These are phyloP conservation scores for Mastigias papua DNA, from an alignment of 30 jellyfish, hydroid and myxozoan genomes.

Conservation along the genomic window DNA sequence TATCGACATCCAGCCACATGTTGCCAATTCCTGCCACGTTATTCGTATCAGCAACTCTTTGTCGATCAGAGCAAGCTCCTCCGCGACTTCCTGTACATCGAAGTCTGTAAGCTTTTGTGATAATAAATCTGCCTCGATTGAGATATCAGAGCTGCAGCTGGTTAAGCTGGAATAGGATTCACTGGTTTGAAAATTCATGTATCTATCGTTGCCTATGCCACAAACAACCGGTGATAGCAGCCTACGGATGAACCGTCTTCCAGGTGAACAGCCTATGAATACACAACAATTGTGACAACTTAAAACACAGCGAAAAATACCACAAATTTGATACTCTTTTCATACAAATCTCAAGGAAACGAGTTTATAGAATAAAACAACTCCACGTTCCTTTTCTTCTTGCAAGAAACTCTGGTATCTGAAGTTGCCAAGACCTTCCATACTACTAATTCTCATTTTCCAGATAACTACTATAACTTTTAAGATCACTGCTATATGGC, in stretches of 20 bases:
- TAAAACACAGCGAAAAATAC: too few relatives aligned
- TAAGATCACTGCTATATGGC: too few relatives aligned
- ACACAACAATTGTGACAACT: too few relatives aligned
- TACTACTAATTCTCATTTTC: too few relatives aligned
- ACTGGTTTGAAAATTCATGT: slow-evolving; percentile 71
- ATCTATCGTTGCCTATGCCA: slow-evolving; percentile 78
- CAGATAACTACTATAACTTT: too few relatives aligned
- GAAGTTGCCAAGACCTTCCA: too few relatives aligned
- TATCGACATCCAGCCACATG: slow-evolving; percentile 92
- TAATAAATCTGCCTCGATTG: slow-evolving; percentile 74
- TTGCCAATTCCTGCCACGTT: slow-evolving; percentile 93
- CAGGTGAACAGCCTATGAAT: slow-evolving; percentile 89
- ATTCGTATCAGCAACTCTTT: slow-evolving; percentile 89
- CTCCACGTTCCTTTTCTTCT: too few relatives aligned
- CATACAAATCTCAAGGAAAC: too few relatives aligned
- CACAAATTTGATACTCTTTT: too few relatives aligned
- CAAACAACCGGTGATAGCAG: slow-evolving; percentile 95
- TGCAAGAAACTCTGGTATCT: too few relatives aligned
- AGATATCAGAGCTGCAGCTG: slow-evolving; percentile 67
- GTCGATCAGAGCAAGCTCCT: slow-evolving; percentile 90
- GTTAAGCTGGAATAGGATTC: slow-evolving; percentile 75
- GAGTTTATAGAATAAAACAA: too few relatives aligned
- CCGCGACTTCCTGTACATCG: slow-evolving; percentile 88
- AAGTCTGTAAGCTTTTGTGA: slow-evolving; percentile 78
- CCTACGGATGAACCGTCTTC: slow-evolving; percentile 68